Percentiles rank a stretch among this genome's conserved stretches.
These are phyloP conservation scores for Diaprepes abbreviatus DNA, from an alignment of 2,888 invertebrate genomes.

Conservation along the genomic window DNA sequence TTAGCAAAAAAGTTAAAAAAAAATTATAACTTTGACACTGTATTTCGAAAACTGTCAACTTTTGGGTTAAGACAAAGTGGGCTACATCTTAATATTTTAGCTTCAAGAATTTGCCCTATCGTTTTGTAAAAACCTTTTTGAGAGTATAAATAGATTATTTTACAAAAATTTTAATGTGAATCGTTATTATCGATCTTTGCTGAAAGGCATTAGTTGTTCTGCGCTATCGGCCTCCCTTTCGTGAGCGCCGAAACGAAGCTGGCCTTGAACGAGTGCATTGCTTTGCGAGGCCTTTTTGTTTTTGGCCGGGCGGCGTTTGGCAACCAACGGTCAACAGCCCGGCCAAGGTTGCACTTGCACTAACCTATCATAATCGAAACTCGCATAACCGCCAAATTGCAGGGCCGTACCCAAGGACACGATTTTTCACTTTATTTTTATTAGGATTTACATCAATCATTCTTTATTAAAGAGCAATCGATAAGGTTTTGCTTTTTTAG, in stretches of 20 bases:
- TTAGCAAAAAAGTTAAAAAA: too few relatives aligned
- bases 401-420: constrained; percentile 52
- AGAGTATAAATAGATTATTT: too few relatives aligned
- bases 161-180: too few relatives aligned
- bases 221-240: constrained; percentile 53
- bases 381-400: constrained; percentile 59
- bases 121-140: too few relatives aligned
- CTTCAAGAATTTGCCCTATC: too few relatives aligned
- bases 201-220: constrained; percentile 43
- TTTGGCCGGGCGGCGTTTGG: constrained; percentile 66
- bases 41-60: too few relatives aligned
- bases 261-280: constrained; percentile 69
- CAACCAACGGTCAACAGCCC: constrained; percentile 68
- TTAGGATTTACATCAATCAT: constrained; percentile 1
- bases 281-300: constrained; percentile 68
- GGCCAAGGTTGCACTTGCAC: constrained; percentile 64
- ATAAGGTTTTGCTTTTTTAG: too few relatives aligned
- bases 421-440: not conserved
- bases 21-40: too few relatives aligned
- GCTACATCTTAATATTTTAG: too few relatives aligned
- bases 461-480: not conserved
- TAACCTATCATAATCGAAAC: constrained; percentile 68
- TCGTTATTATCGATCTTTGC: constrained; percentile 39
- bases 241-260: constrained; percentile 67
- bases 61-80: too few relatives aligned